Conservation (phyloP, 2,888 invertebrate species). For the Punctoribates punctum region DNA sequence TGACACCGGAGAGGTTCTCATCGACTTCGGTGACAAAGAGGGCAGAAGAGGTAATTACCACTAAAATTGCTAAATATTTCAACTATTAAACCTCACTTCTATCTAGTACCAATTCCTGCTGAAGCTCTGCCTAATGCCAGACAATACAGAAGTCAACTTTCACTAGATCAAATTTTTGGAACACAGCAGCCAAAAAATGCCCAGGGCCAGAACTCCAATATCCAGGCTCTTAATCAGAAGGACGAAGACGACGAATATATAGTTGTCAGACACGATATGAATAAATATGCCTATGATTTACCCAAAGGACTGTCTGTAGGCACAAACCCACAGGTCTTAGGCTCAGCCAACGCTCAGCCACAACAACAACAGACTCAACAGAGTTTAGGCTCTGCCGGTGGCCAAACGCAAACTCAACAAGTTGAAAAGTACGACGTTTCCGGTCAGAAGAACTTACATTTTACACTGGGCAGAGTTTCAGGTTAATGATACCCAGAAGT, state of each 20-base stretch:
- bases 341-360: too few species aligned
- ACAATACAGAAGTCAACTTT: too few species aligned
- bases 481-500: not conserved
- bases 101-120: too few species aligned
- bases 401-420: not conserved
- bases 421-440: not conserved
- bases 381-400: not conserved
- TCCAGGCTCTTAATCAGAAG: not conserved
- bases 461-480: not conserved
- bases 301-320: not conserved
- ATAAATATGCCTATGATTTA: slow-evolving; percentile 2
- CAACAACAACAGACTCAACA: too few species aligned
- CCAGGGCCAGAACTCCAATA: not conserved
- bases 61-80: not conserved
- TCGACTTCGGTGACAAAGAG: not conserved
- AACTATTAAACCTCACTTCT: too few species aligned
- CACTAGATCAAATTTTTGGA: too few species aligned
- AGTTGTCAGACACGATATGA: slow-evolving; percentile 11
- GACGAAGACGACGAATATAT: not conserved
- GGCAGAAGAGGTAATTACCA: not conserved
- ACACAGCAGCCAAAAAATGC: too few species aligned
- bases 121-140: too few species aligned
- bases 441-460: not conserved
- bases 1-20: not conserved
- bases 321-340: too few species aligned